Evolutionary conservation across 64 coral and sea anemone species (phyloP).

Genomic region (Catalaphyllia jardinei): DNA sequence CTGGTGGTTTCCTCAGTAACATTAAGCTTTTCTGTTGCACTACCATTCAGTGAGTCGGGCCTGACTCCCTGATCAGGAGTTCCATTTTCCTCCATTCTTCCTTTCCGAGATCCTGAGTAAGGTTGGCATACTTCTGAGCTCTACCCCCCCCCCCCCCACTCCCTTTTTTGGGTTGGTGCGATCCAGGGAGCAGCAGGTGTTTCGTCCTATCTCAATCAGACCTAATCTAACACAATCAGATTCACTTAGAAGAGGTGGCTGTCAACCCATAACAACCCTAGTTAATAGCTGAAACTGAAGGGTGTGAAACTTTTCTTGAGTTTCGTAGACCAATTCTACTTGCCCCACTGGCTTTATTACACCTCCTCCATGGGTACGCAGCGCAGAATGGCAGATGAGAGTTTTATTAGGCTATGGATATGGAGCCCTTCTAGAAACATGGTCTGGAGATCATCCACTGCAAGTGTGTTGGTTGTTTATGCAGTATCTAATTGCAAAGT

Average conservation of each 20-base stretch:
- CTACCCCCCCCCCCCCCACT: no score
- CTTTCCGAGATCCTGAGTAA: neutral
- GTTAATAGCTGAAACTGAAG: constrained; percentile 57
- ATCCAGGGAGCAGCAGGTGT: no score
- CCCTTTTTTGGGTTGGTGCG: no score
- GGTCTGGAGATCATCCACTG: neutral
- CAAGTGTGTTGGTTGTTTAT: neutral
- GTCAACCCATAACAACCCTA: constrained; percentile 52
- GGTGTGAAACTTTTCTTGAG: constrained; percentile 39
- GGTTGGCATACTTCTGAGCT: neutral
- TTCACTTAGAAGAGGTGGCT: constrained; percentile 41
- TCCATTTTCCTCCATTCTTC: constrained; percentile 6
- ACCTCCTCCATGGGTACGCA: constrained; percentile 10
- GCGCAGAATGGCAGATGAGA: neutral
- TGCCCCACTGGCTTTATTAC: constrained; percentile 50
- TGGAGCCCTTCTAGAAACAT: neutral
- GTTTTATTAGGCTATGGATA: neutral
- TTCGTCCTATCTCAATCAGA: no score
- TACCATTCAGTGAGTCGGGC: no score
- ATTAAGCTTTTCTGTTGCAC: no score
- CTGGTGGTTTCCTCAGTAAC: no score
- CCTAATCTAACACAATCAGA: no score
- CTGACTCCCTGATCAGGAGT: neutral
- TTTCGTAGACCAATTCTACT: constrained; percentile 44
- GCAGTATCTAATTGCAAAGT: neutral